Evolutionary conservation across 2,797 vertebrate genomes (phyloP), one percentile per base, ranked within the genome.

Genomic region (Siniperca obscura): DNA sequence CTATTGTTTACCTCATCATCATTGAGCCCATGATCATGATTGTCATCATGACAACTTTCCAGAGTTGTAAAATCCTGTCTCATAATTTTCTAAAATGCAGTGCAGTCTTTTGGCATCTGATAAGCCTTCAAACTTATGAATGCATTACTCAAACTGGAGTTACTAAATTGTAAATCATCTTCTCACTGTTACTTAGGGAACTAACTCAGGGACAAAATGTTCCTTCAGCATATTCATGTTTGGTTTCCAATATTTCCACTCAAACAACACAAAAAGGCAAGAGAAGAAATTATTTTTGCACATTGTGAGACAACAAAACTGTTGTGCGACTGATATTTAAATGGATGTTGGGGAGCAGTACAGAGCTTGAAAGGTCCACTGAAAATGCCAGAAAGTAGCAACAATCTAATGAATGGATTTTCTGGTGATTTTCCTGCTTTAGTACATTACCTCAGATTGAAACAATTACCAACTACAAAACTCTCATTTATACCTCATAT

Each of bases 401-500:
- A 65, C n/a, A 40, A 73, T 40, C 13, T 2, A 27, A 8, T 27
- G 36, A 67, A 21, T 34, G 19, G n/a, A 48, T 30, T 34, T 46
- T 21, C 7, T 55, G 22, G 13, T n/a, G 4, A 38, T 46, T 50
- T 16, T 27, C 64, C 2, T 72, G 16, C 30, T 57, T 72, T 40
- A 57, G 17, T 9, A 10, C 19, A 27, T 40, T 13, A 57, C 17
- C 52, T 70, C 14, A 81, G 5, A 7, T 30, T 76, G n/a, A 57
- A 76, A 56, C 55, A 30, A 73, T 48, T 46, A 46, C 21, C 38
- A 34, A 46, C 27, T 19, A 7, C 59, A 76, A 79, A 46, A 66
- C 46, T 56, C 13, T 48, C 34, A 46, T 57, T 7, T n/a, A 74
- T 69, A 55, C 48, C 21, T 75, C 44, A 27, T 70, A 42, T 70